Percentiles rank a stretch among this genome's conserved stretches.
Evolutionary conservation across 2,113 vertebrate species (phyloP).

Genomic region (Tinamus guttatus): DNA sequence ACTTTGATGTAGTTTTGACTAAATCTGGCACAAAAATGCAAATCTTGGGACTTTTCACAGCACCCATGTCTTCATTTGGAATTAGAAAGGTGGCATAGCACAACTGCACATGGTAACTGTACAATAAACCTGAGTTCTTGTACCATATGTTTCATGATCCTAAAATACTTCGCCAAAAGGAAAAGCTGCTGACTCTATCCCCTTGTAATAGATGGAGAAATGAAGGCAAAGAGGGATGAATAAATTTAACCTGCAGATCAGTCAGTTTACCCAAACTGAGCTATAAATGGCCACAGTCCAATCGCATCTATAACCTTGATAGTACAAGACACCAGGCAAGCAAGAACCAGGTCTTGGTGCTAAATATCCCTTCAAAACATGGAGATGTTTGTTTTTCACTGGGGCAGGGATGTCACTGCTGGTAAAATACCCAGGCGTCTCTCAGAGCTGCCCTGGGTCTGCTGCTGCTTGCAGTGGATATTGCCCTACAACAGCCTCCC

Average conservation of each 20-base stretch:
- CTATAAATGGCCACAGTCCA: not conserved
- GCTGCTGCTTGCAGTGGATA: not conserved
- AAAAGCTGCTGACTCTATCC: not conserved
- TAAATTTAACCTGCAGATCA: not conserved
- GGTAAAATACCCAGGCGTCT: not conserved
- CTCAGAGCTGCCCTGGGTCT: not conserved
- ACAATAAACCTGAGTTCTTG: not conserved
- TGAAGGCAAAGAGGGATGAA: not conserved
- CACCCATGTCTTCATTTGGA: not conserved
- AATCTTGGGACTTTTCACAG: not conserved
- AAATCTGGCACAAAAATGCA: not conserved
- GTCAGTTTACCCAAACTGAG: not conserved
- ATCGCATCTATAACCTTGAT: not conserved
- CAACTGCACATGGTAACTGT: not conserved
- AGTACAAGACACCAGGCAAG: not conserved
- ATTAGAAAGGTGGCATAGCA: not conserved
- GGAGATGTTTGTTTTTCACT: not conserved
- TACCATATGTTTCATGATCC: not conserved
- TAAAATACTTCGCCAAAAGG: not conserved
- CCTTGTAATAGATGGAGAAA: not conserved
- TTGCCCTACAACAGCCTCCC: not conserved
- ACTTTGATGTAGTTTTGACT: not conserved
- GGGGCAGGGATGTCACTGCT: not conserved
- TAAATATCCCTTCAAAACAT: accelerated
- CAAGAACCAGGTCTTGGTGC: not conserved